phyloP scores from a whole-genome alignment of 2,113 vertebrate species.

The Saccopteryx bilineata region DNA sequence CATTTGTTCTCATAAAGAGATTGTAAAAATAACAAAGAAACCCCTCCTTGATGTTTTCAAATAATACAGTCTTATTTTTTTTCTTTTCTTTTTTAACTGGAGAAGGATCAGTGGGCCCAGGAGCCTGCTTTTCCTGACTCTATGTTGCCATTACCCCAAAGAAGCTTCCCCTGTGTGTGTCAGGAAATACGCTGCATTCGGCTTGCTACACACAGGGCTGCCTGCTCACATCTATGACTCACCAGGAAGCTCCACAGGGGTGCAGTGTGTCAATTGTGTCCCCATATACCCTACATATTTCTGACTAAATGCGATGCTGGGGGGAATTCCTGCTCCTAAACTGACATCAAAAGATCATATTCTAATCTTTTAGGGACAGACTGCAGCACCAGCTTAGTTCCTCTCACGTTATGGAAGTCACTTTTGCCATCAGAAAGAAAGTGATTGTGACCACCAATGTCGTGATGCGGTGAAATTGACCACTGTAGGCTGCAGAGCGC shows the following conservation, averaged over 20 bases:
- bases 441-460: constrained; percentile 13
- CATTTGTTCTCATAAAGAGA: constrained; percentile 55
- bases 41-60: constrained; percentile 29
- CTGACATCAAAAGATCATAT: constrained; percentile 59
- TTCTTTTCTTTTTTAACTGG: constrained; percentile 12
- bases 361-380: constrained; percentile 67
- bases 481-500: not conserved
- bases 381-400: not conserved
- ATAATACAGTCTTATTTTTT: constrained; percentile 50
- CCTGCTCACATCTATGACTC: constrained; percentile 57
- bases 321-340: constrained; percentile 56
- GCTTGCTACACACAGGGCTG: not conserved
- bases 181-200: constrained; percentile 52
- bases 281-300: constrained; percentile 40
- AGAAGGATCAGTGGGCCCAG: constrained; percentile 66
- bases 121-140: constrained; percentile 69
- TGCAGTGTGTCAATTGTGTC: constrained; percentile 42
- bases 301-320: constrained; percentile 60
- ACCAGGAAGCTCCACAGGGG: not conserved
- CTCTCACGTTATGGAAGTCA: constrained; percentile 34
- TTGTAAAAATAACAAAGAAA: constrained; percentile 47
- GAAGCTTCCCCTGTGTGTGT: constrained; percentile 62
- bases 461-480: not conserved
- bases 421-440: constrained; percentile 51
- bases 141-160: constrained; percentile 69